Conservation (phyloP, 2,888 invertebrate genomes). For the Hyles lineata region DNA sequence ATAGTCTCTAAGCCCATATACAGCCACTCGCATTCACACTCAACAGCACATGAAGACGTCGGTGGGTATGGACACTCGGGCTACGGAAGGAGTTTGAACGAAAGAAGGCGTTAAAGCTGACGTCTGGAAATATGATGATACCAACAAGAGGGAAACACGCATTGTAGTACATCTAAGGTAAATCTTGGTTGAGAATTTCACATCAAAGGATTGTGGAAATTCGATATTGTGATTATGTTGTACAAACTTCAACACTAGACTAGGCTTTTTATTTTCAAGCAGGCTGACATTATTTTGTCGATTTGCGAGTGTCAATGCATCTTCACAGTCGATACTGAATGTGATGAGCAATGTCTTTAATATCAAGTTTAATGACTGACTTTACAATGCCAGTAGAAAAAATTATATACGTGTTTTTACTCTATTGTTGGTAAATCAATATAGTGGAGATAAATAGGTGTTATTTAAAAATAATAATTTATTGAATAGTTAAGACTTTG, state of each 20-base stretch:
- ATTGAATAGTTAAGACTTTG: neutral
- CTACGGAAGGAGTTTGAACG: slow-evolving; percentile 75
- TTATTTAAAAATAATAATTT: slow-evolving; percentile 3
- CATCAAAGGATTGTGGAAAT: no score
- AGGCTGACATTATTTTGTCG: no score
- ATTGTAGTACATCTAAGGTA: neutral
- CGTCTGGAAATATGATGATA: neutral
- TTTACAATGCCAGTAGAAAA: neutral
- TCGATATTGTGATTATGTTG: no score
- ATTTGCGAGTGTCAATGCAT: no score
- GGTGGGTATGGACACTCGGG: slow-evolving; percentile 84
- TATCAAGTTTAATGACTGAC: neutral
- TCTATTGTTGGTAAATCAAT: no score
- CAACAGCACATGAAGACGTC: slow-evolving; percentile 85
- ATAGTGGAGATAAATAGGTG: no score
- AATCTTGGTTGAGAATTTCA: no score
- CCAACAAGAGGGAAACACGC: neutral
- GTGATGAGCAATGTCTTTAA: no score
- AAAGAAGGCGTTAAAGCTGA: slow-evolving; percentile 54
- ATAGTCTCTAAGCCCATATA: slow-evolving; percentile 93
- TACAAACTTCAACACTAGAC: no score
- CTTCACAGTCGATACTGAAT: no score
- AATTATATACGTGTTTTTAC: no score
- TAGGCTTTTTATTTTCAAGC: no score
- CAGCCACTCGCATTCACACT: slow-evolving; percentile 86